phyloP scores from a whole-genome alignment of 2,888 invertebrate genomes.

The Mylabris sibirica region DNA sequence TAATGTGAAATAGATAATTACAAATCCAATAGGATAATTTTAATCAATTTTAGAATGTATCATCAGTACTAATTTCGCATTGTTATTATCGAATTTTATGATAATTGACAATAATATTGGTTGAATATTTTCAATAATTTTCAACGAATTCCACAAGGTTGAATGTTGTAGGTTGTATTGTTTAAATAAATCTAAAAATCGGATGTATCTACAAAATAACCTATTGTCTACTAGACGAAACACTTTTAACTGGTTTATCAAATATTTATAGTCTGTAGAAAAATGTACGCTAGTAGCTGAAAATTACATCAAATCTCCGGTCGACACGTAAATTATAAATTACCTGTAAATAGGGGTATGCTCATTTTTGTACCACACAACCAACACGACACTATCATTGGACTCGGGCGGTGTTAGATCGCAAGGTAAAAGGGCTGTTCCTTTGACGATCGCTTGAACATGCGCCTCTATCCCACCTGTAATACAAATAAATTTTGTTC shows the following conservation, averaged over 20 bases:
- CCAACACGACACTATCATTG: constrained; percentile 82
- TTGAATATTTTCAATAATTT: neutral
- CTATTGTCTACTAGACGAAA: neutral
- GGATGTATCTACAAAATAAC: neutral
- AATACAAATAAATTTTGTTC: constrained; percentile 49
- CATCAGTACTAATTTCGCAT: neutral
- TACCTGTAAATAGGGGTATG: constrained; percentile 88
- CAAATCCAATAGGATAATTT: neutral
- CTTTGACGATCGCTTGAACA: constrained; percentile 77
- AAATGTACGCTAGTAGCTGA: constrained; percentile 18
- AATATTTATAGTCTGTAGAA: constrained; percentile 26
- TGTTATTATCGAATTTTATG: neutral
- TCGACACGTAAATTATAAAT: constrained; percentile 46
- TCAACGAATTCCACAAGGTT: neutral
- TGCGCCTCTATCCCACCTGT: constrained; percentile 60
- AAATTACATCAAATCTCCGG: constrained; percentile 25
- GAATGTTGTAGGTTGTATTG: neutral
- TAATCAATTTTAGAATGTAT: neutral
- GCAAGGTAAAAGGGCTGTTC: constrained; percentile 84
- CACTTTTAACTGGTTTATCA: constrained; percentile 15
- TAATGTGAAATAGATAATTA: neutral
- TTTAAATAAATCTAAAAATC: constrained; percentile 16
- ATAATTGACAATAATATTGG: neutral
- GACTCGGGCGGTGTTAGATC: constrained; percentile 80
- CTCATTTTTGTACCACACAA: constrained; percentile 92